Percentiles rank a stretch among this genome's conserved stretches.
Conservation (phyloP, 2,797 vertebrate genomes). For the Pyrrhura leucotis region DNA sequence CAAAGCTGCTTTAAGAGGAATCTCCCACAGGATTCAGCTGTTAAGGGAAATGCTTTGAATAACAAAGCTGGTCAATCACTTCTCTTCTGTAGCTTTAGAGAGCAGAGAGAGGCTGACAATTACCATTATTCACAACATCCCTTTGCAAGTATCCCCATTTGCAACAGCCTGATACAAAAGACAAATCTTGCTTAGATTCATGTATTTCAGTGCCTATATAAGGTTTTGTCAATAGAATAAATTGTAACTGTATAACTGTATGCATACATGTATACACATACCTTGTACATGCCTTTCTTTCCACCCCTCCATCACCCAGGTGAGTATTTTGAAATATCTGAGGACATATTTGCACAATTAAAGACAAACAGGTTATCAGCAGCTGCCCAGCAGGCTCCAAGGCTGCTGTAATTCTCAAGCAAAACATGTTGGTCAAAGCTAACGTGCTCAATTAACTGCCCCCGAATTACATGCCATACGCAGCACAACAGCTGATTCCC, state of each 20-base stretch:
- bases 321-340: neutral
- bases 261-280: neutral
- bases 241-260: neutral
- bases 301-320: neutral
- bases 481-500: neutral
- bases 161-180: neutral
- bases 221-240: neutral
- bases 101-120: neutral
- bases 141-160: neutral
- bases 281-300: neutral
- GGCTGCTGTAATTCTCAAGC: neutral
- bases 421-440: neutral
- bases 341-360: neutral
- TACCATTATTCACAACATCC: neutral
- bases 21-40: conserved; percentile 30
- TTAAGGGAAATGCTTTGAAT: conserved; percentile 25
- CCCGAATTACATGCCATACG: neutral
- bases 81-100: neutral
- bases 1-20: conserved; percentile 4
- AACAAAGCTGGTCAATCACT: conserved; percentile 1
- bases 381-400: neutral
- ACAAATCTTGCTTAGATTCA: neutral
- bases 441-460: neutral
- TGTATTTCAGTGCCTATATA: neutral
- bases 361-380: neutral